phyloP scores from a whole-genome alignment of 2,797 vertebrate genomes.

The Cuniculus paca region DNA sequence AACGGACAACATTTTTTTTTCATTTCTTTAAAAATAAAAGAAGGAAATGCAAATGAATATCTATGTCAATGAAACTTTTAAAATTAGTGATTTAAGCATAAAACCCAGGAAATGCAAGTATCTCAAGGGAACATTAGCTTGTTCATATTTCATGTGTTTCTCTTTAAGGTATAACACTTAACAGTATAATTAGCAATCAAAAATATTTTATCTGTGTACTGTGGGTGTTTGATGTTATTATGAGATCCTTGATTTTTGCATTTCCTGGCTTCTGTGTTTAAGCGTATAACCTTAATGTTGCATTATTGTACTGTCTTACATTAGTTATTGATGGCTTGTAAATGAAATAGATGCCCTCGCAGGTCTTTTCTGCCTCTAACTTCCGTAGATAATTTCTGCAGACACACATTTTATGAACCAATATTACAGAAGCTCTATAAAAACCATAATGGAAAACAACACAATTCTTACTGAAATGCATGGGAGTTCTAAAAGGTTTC shows the following conservation, averaged over 20 bases:
- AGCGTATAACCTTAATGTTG: conserved; percentile 76
- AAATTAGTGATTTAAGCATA: conserved; percentile 78
- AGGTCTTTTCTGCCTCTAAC: conserved; percentile 80
- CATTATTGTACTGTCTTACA: conserved; percentile 75
- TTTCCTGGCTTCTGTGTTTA: conserved; percentile 82
- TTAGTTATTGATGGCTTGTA: conserved; percentile 82
- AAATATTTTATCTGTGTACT: conserved; percentile 81
- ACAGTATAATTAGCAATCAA: conserved; percentile 83
- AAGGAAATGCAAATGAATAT: conserved; percentile 80
- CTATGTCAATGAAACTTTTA: conserved; percentile 76
- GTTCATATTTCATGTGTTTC: conserved; percentile 80
- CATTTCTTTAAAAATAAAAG: conserved; percentile 73
- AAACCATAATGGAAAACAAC: conserved; percentile 82
- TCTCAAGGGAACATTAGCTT: conserved; percentile 77
- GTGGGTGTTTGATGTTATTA: conserved; percentile 80
- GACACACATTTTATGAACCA: conserved; percentile 82
- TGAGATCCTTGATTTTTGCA: conserved; percentile 78
- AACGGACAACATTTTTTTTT: conserved; percentile 54
- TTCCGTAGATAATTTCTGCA: conserved; percentile 84
- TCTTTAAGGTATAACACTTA: conserved; percentile 81
- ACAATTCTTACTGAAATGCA: conserved; percentile 80
- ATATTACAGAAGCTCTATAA: conserved; percentile 83
- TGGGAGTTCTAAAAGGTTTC: conserved; percentile 79
- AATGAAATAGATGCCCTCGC: conserved; percentile 81
- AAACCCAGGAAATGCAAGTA: conserved; percentile 78